Evolutionary conservation across 2,113 vertebrate genomes (phyloP).

Genomic region (Ptyas mucosa): DNA sequence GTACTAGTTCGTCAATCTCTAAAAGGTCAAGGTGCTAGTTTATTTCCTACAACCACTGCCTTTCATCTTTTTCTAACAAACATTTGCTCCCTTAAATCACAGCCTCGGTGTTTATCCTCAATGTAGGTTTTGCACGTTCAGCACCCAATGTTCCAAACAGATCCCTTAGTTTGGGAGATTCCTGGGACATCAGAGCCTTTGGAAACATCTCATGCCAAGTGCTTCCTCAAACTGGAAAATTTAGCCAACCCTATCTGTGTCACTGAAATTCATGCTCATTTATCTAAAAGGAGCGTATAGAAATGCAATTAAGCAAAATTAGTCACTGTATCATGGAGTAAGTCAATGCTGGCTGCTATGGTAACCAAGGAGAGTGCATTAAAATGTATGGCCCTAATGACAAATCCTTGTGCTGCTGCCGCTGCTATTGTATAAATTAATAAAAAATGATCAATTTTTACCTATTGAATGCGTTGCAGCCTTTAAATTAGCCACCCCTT

Average conservation of each 20-base stretch:
- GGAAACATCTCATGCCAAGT: background rate
- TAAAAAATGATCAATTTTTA: background rate
- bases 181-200: background rate
- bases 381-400: conserved; percentile 11
- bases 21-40: background rate
- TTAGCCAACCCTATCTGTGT: background rate
- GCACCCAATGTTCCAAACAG: background rate
- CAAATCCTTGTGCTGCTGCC: background rate
- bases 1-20: background rate
- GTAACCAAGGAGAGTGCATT: conserved; percentile 21
- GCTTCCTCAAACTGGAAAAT: conserved; percentile 5
- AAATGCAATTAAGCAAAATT: conserved; percentile 39
- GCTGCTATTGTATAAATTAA: background rate
- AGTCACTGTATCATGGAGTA: conserved; percentile 22
- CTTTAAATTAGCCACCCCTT: background rate
- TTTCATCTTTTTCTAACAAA: background rate
- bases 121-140: background rate
- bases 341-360: conserved; percentile 25
- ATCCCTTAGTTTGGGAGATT: background rate
- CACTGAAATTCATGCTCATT: conserved; percentile 14
- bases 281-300: conserved; percentile 21
- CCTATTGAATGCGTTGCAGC: background rate
- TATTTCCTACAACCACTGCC: background rate
- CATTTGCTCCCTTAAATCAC: background rate
- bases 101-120: background rate